Percentiles rank a stretch among this genome's conserved stretches.
phyloP scores from a whole-genome alignment of 2,113 vertebrate species.

The Garra rufa region DNA sequence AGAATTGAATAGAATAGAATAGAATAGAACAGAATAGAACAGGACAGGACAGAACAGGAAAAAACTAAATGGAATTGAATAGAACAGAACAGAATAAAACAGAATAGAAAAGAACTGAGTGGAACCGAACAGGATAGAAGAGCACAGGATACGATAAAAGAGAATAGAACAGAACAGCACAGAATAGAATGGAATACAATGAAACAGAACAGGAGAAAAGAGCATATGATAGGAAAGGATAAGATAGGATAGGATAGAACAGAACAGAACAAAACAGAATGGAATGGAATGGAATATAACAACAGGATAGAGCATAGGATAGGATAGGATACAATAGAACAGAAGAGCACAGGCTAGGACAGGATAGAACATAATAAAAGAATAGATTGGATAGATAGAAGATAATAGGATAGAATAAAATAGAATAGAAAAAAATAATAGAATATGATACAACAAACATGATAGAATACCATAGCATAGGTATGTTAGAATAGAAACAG shows the following conservation, averaged over 20 bases:
- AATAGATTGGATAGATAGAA: too few relatives aligned
- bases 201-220: not conserved
- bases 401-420: not conserved
- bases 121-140: too few relatives aligned
- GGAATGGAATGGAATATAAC: not conserved
- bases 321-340: not conserved
- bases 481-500: not conserved
- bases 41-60: not conserved
- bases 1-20: not conserved
- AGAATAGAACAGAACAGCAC: not conserved
- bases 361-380: not conserved
- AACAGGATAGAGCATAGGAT: not conserved
- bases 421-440: not conserved
- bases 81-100: not conserved
- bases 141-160: too few relatives aligned
- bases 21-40: not conserved
- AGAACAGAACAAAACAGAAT: not conserved
- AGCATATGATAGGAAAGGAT: not conserved
- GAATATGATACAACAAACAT: fast-evolving
- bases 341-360: too few relatives aligned
- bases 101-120: not conserved
- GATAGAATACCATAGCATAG: not conserved
- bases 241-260: not conserved
- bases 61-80: not conserved
- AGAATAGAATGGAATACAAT: not conserved